A percentile compares a stretch with the other conserved stretches of the same genome.
These are phyloP conservation scores for Hypsibius dujardini DNA, from an alignment of 1,140 invertebrate genomes.

Conservation along the genomic window DNA sequence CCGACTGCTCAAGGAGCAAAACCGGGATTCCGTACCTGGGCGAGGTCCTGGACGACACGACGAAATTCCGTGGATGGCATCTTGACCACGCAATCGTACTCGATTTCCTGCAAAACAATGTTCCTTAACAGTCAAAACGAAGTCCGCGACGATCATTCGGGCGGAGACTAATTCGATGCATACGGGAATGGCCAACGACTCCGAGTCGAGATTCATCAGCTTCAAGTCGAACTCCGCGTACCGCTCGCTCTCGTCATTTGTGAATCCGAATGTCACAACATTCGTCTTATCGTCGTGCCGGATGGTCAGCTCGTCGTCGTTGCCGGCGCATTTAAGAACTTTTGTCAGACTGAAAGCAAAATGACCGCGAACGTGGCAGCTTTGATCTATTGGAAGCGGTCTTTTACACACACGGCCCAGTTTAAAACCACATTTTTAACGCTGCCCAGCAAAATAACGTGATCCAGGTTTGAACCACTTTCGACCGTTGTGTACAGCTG, in stretches of 20 bases:
- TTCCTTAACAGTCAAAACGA: too few relatives aligned
- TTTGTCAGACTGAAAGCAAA: constrained; percentile 61
- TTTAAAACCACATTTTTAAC: too few relatives aligned
- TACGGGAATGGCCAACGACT: constrained; percentile 93
- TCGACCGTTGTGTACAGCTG: too few relatives aligned
- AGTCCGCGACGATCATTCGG: too few relatives aligned
- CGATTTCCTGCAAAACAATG: constrained; percentile 53
- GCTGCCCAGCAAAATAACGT: too few relatives aligned
- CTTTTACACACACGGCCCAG: too few relatives aligned
- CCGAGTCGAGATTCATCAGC: constrained; percentile 92
- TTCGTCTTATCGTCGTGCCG: constrained; percentile 90
- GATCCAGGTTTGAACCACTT: too few relatives aligned
- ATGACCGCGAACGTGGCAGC: neutral
- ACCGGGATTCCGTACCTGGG: too few relatives aligned
- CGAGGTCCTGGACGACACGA: too few relatives aligned
- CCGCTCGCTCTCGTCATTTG: constrained; percentile 45
- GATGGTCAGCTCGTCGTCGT: constrained; percentile 87
- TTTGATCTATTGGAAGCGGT: too few relatives aligned
- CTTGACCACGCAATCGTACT: constrained; percentile 89
- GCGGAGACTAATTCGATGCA: constrained; percentile 28
- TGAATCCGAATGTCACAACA: constrained; percentile 85
- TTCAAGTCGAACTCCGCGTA: constrained; percentile 90
- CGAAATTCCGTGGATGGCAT: constrained; percentile 90
- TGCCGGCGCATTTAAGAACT: constrained; percentile 84
- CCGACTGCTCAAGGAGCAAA: too few relatives aligned